These are phyloP conservation scores for Macrochelys suwanniensis DNA, from an alignment of 2,797 vertebrate species.

Conservation along the genomic window DNA sequence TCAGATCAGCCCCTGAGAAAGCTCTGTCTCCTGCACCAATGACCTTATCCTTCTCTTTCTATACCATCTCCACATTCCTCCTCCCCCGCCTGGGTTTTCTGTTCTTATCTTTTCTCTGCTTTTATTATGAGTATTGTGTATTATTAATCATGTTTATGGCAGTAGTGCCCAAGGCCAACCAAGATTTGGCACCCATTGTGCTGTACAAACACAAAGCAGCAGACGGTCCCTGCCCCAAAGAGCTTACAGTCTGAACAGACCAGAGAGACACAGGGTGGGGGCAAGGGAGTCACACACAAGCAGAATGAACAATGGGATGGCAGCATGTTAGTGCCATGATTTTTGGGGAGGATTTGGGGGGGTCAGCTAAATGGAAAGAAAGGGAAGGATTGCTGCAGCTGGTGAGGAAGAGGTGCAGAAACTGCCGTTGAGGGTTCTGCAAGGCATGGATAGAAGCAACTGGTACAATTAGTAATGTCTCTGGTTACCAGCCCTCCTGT, in stretches of 20 bases:
- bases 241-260: neutral
- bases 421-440: neutral
- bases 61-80: neutral
- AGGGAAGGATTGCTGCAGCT: neutral
- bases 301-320: neutral
- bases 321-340: neutral
- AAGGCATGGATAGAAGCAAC: rapidly evolving
- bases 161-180: neutral
- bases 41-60: neutral
- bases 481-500: neutral
- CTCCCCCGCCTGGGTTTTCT: neutral
- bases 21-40: neutral
- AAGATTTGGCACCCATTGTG: neutral
- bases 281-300: neutral
- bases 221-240: neutral
- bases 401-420: neutral
- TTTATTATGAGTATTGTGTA: neutral
- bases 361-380: neutral
- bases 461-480: neutral
- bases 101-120: neutral
- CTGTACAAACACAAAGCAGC: neutral
- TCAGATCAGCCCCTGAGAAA: neutral
- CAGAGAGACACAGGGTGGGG: neutral
- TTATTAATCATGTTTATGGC: neutral
- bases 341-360: neutral